Evolutionary conservation across 1,140 invertebrate species (phyloP), one percentile per base, ranked within the genome.

Genomic region (Rhynchophorus ferrugineus): DNA sequence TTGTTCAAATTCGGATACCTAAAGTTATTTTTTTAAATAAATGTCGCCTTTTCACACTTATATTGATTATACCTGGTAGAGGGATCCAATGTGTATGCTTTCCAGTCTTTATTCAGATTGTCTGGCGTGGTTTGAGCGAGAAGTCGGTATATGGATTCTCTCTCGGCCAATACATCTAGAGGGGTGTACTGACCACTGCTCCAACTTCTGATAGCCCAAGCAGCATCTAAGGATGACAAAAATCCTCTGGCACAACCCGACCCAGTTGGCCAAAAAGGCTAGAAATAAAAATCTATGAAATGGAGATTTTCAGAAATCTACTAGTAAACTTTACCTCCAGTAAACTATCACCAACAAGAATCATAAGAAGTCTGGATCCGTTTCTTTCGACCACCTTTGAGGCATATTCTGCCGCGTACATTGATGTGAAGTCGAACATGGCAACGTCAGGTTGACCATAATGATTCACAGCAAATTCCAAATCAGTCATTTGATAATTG

Each of bases 361-460:
- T 85, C 73, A 90, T 85, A 0, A 98, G 71, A 2, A 98, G 72
- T 39, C 81, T 80, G 56, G 90, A 83, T 0, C 87, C 87, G 53
- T 83, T 73, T 44, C 84, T 75, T 67, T 95, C 74, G 1, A 91
- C 62, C 11, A 93, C 80, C 47, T 88, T 75, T 59, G 84, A 89
- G 17, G 93, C 89, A 75, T 97, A 95, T 71, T 97, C 91, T 0
- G 96, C 92, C 3, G 91, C 90, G 73, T 94, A 99, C 89, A 99
- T 95, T 0, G 93, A 95, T 0, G 96, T 99, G 68, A 99, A 99
- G 72, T 99, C 96, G 73, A 99, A 99, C 82, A 99, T 94, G n/a
- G 95, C 93, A 0, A 98, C 91, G 73, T 99, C 96, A 1, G 94
- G 88, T 68, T 97, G 89, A 1, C 94, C 92, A 68, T 95, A 96